These are phyloP conservation scores for Nasonovia ribisnigri DNA, from an alignment of 2,888 invertebrate genomes.

Conservation along the genomic window DNA sequence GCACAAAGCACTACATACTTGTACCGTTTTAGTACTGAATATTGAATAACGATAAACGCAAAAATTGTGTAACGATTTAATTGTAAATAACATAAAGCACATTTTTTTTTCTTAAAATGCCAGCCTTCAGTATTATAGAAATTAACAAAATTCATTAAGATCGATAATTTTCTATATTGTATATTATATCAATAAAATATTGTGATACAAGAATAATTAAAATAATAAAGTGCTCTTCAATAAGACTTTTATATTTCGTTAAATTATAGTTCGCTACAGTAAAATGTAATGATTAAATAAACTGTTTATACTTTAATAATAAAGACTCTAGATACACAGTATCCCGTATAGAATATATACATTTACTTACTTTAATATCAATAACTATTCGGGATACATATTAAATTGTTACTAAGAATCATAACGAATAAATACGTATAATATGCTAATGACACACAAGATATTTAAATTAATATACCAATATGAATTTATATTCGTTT, in stretches of 20 bases:
- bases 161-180: not conserved
- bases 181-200: not conserved
- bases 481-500: not conserved
- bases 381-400: too few relatives aligned
- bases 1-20: too few relatives aligned
- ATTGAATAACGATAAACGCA: too few relatives aligned
- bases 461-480: not conserved
- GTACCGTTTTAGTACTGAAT: too few relatives aligned
- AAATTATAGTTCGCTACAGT: not conserved
- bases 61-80: too few relatives aligned
- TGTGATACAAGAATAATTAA: not conserved
- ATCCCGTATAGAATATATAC: not conserved
- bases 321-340: not conserved
- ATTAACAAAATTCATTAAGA: not conserved
- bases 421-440: not conserved
- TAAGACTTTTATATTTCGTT: not conserved
- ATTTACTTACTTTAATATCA: too few relatives aligned
- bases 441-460: not conserved
- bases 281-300: not conserved
- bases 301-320: not conserved
- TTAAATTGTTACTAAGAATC: not conserved
- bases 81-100: too few relatives aligned
- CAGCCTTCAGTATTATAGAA: too few relatives aligned
- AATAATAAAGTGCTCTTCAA: not conserved
- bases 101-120: too few relatives aligned